Evolutionary conservation across 1,140 invertebrate genomes (phyloP), one percentile per base, ranked within the genome.

Genomic region (Macrosteles quadrilineatus): DNA sequence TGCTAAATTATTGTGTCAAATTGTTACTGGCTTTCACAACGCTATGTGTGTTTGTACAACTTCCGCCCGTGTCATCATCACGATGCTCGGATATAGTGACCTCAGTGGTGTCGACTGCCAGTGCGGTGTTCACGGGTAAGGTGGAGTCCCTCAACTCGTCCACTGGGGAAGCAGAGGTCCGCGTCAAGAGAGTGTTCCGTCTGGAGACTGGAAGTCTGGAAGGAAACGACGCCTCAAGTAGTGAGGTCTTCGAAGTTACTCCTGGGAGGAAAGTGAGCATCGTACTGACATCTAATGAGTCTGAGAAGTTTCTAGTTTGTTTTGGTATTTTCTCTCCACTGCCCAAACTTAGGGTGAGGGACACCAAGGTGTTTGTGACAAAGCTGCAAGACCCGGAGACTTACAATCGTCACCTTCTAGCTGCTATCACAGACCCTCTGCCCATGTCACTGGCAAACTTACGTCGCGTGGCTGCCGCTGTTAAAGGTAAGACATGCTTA

Each of bases 401-500:
- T 4, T 4, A 59, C 21, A 12, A 30, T 6, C 2, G 27, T 6
- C 55, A 6, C 32, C 32, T 36, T 4, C 23, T 59, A 3, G 55
- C 12, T 3, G 4, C 27, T 2, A 4, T 29, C 23, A n/a, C 25
- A 4, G 12, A 23, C 55, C 55, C 55, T 4, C 55, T 59, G 55
- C 55, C 55, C 21, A 59, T 59, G 55, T 59, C 55, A 9, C 23
- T 59, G 14, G 27, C 55, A 4, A 59, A 59, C 55, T 25, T 59
- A 2, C 2, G 23, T 6, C 25, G 55, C 4, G 27, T 59, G 21
- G 23, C 55, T 23, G 14, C 23, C 25, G 55, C 55, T 29, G 25
- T 59, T 11, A 25, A 59, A 59, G 55, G 55, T 59, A 59, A 36
- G n/a, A n/a, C n/a, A n/a, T n/a, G n/a, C n/a, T n/a, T n/a, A n/a